Evolutionary conservation across 1,140 invertebrate species (phyloP), one percentile per base, ranked within the genome.

Genomic region (Lerema accius): DNA sequence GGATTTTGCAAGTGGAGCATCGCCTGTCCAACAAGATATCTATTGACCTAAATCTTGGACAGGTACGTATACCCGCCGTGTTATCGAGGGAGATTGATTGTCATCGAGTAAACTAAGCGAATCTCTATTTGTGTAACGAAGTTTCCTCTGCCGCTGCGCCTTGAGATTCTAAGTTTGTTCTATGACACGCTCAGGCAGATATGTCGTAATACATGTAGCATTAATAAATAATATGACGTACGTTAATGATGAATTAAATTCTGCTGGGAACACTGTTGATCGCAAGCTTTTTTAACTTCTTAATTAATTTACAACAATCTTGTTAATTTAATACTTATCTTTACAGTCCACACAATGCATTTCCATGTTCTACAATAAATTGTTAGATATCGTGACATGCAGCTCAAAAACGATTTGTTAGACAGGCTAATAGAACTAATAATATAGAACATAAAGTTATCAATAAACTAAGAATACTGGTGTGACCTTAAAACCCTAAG

Each of bases 311-410:
- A 11, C 7, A 14, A 42, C 40, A 13, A 42, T 42, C 6, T 42
- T n/a, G 40, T 42, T 42, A 42, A 42, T 42, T 42, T 14, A 16
- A 15, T 17, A 45, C 9, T 26, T n/a, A n/a, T n/a, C n/a, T n/a
- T n/a, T 7, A 46, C 70, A 64, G 64, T 73, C 45, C 71, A 73
- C 71, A 73, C 71, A 73, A 55, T 73, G 67, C 58, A 65, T 73
- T 73, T 73, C 71, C 67, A 69, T 64, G 37, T 58, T 37, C 15
- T 55, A 39, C 42, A 40, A 61, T 61, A 23, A 42, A 32, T 15
- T 23, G 19, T 59, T 35, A 55, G n/a, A 42, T 50, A 45, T 32
- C 19, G 26, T 15, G 16, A 9, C 66, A 61, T 61, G 49, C 55
- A 61, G 13, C 46, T 19, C 40, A 39, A 11, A 10, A 39, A 17